Percentiles rank a stretch among this genome's conserved stretches.
These are phyloP conservation scores for Clarias platycephalus DNA, from an alignment of 2,797 vertebrate species.

Conservation along the genomic window DNA sequence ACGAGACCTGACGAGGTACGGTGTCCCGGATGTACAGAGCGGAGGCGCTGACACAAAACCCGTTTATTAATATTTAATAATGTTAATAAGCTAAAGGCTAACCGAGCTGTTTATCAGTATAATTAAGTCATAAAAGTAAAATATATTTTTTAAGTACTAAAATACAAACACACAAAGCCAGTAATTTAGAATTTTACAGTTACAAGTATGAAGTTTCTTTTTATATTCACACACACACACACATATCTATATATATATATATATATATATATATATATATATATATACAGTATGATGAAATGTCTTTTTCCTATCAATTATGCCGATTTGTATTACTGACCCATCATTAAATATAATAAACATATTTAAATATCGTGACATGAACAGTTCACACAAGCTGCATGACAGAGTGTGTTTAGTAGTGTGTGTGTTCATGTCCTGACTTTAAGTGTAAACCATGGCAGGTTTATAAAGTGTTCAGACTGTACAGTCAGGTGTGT, in stretches of 20 bases:
- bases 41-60: neutral
- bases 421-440: neutral
- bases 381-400: too few species aligned
- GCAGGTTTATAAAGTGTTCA: neutral
- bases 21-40: slow-evolving; percentile 19
- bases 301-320: neutral
- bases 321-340: too few species aligned
- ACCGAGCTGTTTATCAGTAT: neutral
- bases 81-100: neutral
- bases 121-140: neutral
- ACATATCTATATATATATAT: too few species aligned
- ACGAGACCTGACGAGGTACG: slow-evolving; percentile 30
- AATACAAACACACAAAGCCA: too few species aligned
- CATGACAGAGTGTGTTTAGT: too few species aligned
- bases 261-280: too few species aligned
- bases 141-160: too few species aligned
- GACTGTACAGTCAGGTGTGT: neutral
- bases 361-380: too few species aligned
- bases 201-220: neutral
- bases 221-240: neutral
- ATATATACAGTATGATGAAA: neutral
- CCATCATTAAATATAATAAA: neutral
- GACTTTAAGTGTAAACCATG: neutral
- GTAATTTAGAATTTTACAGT: neutral
- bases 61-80: neutral